These are phyloP conservation scores for Toxotes lorentzi DNA, from an alignment of 2,797 vertebrate species.

Conservation along the genomic window DNA sequence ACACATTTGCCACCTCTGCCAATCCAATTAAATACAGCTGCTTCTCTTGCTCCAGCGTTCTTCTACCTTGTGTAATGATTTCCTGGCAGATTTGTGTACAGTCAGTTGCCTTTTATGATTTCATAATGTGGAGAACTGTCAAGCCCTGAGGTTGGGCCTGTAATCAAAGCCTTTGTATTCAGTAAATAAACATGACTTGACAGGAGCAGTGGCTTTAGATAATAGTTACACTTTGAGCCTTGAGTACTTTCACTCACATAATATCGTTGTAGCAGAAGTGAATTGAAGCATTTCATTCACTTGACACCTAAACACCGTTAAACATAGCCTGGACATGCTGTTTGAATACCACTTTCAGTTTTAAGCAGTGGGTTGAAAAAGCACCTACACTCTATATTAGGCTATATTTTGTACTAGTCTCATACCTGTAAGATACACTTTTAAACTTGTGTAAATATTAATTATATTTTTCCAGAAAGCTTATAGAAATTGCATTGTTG, in stretches of 20 bases:
- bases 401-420: neutral
- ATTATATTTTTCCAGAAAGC: neutral
- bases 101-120: too few species aligned
- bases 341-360: neutral
- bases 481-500: neutral
- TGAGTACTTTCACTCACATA: neutral
- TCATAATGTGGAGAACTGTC: neutral
- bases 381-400: neutral
- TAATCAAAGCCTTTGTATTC: neutral
- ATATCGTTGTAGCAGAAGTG: neutral
- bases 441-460: neutral
- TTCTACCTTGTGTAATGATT: conserved; percentile 52
- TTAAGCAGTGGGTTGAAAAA: neutral
- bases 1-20: conserved; percentile 30
- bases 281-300: neutral
- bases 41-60: neutral
- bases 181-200: conserved; percentile 14
- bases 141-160: neutral
- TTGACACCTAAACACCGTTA: neutral
- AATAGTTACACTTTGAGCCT: conserved; percentile 14
- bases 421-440: neutral
- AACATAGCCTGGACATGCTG: neutral
- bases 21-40: conserved; percentile 47
- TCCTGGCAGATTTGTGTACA: conserved; percentile 2
- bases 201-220: conserved; percentile 29